Evolutionary conservation across 2,797 vertebrate species (phyloP), one percentile per base, ranked within the genome.

Genomic region (Pagetopsis macropterus): DNA sequence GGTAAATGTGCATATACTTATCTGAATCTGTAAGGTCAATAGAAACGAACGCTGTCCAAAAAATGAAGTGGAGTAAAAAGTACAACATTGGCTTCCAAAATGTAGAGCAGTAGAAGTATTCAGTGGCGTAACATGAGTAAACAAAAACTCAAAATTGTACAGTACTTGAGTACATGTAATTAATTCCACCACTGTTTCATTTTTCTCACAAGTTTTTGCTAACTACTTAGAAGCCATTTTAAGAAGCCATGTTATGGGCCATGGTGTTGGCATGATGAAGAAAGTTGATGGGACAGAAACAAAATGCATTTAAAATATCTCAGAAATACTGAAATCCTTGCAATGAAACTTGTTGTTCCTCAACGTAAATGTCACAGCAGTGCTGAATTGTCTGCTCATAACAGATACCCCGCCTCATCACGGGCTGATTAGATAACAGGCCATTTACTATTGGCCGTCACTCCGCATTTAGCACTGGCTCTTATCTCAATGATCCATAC

Each of bases 401-500:
- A 73, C 44, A 62, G 60, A 81, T 48, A 44, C 49, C 57, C 31
- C 7, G 48, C 66, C 75, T 86, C 72, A 71, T 86, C 72, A 71
- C 66, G 76, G 82, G 75, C 63, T 72, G 76, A 76, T 79, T 73
- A 81, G 83, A 89, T 87, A 86, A 84, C 70, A 73, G 69, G 27
- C 75, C 64, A 77, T 88, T 90, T 79, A 77, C 79, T 79, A 72
- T 60, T 65, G 76, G 48, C 70, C 72, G 76, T 79, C 79, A 56
- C 72, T 81, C 67, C n/a, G 23, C 77, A 88, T 84, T 90, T 80
- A 87, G 85, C 82, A 52, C 41, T 0, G 16, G 51, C 78, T 81
- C 84, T 87, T 86, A 88, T 88, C 87, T 84, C 78, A 87, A 75
- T 79, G 86, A 89, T 88, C 82, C 84, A 84, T 72, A 75, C 51